Percentiles rank a stretch among this genome's conserved stretches.
phyloP scores from a whole-genome alignment of 2,888 invertebrate genomes.

The Terebella lapidaria region DNA sequence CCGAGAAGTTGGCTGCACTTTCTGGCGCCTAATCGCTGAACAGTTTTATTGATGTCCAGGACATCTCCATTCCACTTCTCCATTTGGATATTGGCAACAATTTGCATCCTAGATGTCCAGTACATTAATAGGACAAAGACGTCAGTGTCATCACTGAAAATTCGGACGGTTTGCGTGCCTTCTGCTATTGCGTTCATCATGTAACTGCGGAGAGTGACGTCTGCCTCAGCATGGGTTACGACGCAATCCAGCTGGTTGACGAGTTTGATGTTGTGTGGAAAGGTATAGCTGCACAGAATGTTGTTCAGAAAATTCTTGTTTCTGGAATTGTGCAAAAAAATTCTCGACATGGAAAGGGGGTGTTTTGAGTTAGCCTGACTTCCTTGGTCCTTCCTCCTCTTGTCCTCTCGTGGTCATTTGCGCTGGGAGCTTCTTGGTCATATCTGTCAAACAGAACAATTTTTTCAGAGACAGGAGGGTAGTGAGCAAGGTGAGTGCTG shows the following conservation, averaged over 20 bases:
- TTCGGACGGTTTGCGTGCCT: background rate
- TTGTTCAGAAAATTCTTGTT: background rate
- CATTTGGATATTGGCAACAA: too few relatives aligned
- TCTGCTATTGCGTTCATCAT: constrained; percentile 1
- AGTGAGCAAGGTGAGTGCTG: background rate
- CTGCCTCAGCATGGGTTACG: background rate
- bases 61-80: too few relatives aligned
- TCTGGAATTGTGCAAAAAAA: background rate
- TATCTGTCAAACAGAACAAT: background rate
- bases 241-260: background rate
- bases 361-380: background rate
- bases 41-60: too few relatives aligned
- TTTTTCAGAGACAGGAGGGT: background rate
- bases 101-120: background rate
- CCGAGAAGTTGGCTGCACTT: too few relatives aligned
- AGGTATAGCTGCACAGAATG: background rate
- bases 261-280: background rate
- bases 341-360: constrained; percentile 1
- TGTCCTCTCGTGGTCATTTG: background rate
- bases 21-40: too few relatives aligned
- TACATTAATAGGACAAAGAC: background rate
- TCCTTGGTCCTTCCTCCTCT: constrained; percentile 1
- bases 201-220: background rate
- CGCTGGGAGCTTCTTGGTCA: background rate
- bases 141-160: constrained; percentile 1